Evolutionary conservation across 1,140 invertebrate genomes (phyloP).

Genomic region (Caenorhabditis briggsae): DNA sequence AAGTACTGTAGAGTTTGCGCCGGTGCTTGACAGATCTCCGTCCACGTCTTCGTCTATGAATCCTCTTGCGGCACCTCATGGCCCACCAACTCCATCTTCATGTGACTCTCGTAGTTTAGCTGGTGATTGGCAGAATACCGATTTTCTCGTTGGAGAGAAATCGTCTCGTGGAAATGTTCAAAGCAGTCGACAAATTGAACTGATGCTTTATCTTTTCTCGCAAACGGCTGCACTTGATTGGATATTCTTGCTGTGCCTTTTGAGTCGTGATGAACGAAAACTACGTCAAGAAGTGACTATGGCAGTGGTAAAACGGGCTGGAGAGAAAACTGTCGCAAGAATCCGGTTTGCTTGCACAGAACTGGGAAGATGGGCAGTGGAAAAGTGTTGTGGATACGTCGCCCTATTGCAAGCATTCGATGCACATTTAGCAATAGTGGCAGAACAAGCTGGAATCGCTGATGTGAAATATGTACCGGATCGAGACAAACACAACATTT

Average conservation of each 20-base stretch:
- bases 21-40: not conserved
- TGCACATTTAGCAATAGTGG: slow-evolving; percentile 53
- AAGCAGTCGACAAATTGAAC: slow-evolving; percentile 34
- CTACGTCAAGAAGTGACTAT: slow-evolving; percentile 44
- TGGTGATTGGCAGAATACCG: slow-evolving; percentile 44
- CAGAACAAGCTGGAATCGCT: slow-evolving; percentile 43
- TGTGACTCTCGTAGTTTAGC: slow-evolving; percentile 38
- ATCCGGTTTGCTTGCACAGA: slow-evolving; percentile 51
- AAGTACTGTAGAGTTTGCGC: slow-evolving; percentile 5
- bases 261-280: slow-evolving; percentile 46
- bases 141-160: slow-evolving; percentile 42
- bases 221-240: slow-evolving; percentile 59
- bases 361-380: slow-evolving; percentile 50
- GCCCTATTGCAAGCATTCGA: slow-evolving; percentile 47
- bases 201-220: slow-evolving; percentile 43
- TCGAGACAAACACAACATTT: slow-evolving; percentile 4
- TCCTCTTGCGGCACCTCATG: not conserved
- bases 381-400: slow-evolving; percentile 59
- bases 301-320: not conserved
- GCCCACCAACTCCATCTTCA: slow-evolving; percentile 6
- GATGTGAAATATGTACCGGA: slow-evolving; percentile 24
- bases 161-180: slow-evolving; percentile 30
- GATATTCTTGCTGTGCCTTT: slow-evolving; percentile 57
- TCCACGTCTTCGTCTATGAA: slow-evolving; percentile 20
- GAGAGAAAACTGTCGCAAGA: slow-evolving; percentile 35